Evolutionary conservation across 2,888 invertebrate species (phyloP), one percentile per base, ranked within the genome.

Genomic region (Sphaerophoria rueppellii): DNA sequence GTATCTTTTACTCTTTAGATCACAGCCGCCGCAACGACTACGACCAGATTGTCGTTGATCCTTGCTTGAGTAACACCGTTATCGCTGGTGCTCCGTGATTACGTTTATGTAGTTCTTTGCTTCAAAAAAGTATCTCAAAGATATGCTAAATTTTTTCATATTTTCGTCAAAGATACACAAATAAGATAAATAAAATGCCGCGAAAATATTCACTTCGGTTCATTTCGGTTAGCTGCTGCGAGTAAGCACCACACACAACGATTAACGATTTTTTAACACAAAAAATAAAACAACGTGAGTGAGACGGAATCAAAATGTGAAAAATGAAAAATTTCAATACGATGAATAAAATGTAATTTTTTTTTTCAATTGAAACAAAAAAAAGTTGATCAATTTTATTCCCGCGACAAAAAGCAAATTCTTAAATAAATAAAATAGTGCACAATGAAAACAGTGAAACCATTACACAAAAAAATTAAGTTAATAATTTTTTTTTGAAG

Each of bases 81-180:
- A 65, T 32, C 63, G 79, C 54, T 73, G 67, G 74, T 70, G 67
- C 60, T 81, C 76, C 73, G 77, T 70, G 48, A 60, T 46, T 83
- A n/a, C 75, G 71, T 43, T 80, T 70, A n/a, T n/a, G n/a, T n/a
- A 52, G 5, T 43, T 58, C 6, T 14, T 4, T 75, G 11, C 14
- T 46, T 7, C n/a, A 61, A 43, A 55, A 60, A 40, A 87, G 79
- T 86, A 85, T 86, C 79, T 80, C 74, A 82, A 72, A 89, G 87
- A 87, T 87, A 89, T 88, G 87, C 88, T 79, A 87, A 86, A 88
- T 88, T 87, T 88, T 88, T 86, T 86, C 72, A 83, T 88, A 89
- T 88, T 87, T 63, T 87, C 82, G 58, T 86, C 78, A 77, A 83
- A 54, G 37, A 50, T 76, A 81, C 65, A 71, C 7, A 37, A 50